phyloP scores from a whole-genome alignment of 2,888 invertebrate genomes.

The Bombyx huttoni region DNA sequence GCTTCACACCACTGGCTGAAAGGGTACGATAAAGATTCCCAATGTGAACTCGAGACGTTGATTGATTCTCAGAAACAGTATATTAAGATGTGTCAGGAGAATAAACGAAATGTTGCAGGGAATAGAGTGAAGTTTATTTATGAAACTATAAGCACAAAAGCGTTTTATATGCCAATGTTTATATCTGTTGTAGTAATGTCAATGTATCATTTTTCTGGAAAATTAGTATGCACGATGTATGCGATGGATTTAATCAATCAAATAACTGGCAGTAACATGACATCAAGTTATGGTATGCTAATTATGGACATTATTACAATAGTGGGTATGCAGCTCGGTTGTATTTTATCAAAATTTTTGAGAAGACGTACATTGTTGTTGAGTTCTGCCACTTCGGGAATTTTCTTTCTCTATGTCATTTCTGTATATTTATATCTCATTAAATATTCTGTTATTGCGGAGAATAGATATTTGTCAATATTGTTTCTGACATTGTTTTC shows the following conservation, averaged over 20 bases:
- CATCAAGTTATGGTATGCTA: slow-evolving; percentile 38
- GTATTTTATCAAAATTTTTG: slow-evolving; percentile 27
- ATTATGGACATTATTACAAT: slow-evolving; percentile 44
- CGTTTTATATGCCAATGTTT: slow-evolving; percentile 31
- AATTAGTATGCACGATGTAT: slow-evolving; percentile 32
- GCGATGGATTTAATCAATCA: slow-evolving; percentile 31
- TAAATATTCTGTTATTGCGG: slow-evolving; percentile 17
- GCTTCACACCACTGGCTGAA: slow-evolving; percentile 28
- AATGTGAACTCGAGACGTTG: slow-evolving; percentile 24
- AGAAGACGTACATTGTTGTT: slow-evolving; percentile 33
- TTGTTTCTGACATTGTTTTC: slow-evolving; percentile 29
- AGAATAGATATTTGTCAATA: slow-evolving; percentile 30
- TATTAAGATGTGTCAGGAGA: slow-evolving; percentile 8
- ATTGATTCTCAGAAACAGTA: slow-evolving; percentile 24
- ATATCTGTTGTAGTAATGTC: slow-evolving; percentile 24
- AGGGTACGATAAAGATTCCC: slow-evolving; percentile 21
- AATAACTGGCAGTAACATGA: slow-evolving; percentile 28
- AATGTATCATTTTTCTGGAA: slow-evolving; percentile 34
- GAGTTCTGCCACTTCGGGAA: slow-evolving; percentile 24
- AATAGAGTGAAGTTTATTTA: slow-evolving; percentile 13
- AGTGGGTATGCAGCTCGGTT: slow-evolving; percentile 37
- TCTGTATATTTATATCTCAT: slow-evolving; percentile 37
- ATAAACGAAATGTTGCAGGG: slow-evolving; percentile 8
- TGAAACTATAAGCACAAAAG: slow-evolving; percentile 17
- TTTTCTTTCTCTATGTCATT: slow-evolving; percentile 28